These are phyloP conservation scores for Diceros bicornis DNA, from an alignment of 2,797 vertebrate genomes.

Conservation along the genomic window DNA sequence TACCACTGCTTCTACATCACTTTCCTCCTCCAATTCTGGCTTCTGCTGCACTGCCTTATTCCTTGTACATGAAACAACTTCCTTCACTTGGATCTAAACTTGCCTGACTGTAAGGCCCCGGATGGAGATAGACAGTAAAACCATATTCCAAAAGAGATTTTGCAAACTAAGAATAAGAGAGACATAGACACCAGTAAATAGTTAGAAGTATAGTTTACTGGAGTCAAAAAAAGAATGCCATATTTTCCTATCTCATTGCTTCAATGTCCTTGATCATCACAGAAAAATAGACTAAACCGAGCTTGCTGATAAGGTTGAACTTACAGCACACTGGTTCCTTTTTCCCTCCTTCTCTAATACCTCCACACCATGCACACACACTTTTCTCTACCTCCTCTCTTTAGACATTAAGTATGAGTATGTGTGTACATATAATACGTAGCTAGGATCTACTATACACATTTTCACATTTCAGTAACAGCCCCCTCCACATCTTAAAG, in stretches of 20 bases:
- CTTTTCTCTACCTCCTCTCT: not conserved
- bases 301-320: not conserved
- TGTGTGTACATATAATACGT: not conserved
- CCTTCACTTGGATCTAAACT: slow-evolving; percentile 46
- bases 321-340: not conserved
- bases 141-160: slow-evolving; percentile 11
- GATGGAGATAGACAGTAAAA: not conserved
- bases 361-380: not conserved
- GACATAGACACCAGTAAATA: not conserved
- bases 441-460: not conserved
- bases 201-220: not conserved
- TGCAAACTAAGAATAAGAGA: not conserved
- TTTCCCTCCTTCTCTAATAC: not conserved
- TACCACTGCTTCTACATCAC: not conserved
- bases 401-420: not conserved
- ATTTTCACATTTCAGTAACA: slow-evolving; percentile 47
- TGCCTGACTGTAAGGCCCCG: not conserved
- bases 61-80: not conserved
- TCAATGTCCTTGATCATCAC: slow-evolving; percentile 9
- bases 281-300: slow-evolving; percentile 10
- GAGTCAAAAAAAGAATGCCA: not conserved
- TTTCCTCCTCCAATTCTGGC: not conserved
- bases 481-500: not conserved
- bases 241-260: not conserved
- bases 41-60: not conserved